phyloP scores from a whole-genome alignment of 2,888 invertebrate species.

The Tetragonula carbonaria region DNA sequence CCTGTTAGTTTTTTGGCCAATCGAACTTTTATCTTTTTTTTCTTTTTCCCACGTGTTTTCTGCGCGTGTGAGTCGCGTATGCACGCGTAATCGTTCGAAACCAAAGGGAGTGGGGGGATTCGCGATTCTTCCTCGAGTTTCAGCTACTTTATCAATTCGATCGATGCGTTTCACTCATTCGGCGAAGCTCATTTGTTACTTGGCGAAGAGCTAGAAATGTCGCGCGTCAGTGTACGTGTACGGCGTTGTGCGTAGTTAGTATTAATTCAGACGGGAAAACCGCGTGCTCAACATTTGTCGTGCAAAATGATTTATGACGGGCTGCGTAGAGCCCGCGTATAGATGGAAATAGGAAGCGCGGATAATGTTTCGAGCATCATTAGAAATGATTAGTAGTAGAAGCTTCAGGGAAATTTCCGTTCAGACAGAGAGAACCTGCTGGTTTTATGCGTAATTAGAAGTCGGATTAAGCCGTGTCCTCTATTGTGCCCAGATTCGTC shows the following conservation, averaged over 20 bases:
- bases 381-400: constrained; percentile 23
- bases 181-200: too few relatives aligned
- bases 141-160: too few relatives aligned
- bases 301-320: neutral
- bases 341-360: neutral
- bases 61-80: neutral
- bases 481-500: constrained; percentile 30
- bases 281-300: neutral
- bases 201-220: too few relatives aligned
- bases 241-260: too few relatives aligned
- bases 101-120: too few relatives aligned
- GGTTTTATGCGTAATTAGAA: constrained; percentile 35
- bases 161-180: too few relatives aligned
- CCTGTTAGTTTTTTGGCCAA: constrained; percentile 20
- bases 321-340: too few relatives aligned
- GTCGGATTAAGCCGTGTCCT: constrained; percentile 23
- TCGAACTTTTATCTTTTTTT: neutral
- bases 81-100: neutral
- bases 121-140: too few relatives aligned
- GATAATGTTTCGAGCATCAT: neutral
- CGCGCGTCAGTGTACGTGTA: too few relatives aligned
- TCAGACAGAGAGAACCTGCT: neutral
- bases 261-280: too few relatives aligned
- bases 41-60: neutral
- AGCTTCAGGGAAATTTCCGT: neutral